Base-by-base conservation (phyloP, 2,113 vertebrate species). In the Mesitornis unicolor region DNA sequence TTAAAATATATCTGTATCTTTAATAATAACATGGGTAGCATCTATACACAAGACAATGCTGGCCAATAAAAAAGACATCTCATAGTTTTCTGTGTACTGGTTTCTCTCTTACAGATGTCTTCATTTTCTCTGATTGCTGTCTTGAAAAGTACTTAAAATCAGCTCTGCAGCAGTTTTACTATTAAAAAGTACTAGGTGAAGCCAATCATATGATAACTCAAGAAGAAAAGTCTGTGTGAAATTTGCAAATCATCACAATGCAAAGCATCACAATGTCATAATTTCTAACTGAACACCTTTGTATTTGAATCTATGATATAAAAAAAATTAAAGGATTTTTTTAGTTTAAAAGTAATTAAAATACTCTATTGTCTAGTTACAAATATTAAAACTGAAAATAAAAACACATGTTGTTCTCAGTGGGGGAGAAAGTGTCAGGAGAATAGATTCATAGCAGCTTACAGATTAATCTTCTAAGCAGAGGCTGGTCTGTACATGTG, bases 381-480 rank as follows among this genome's bases (percentile, higher is more conserved):
- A 89, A 73, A 73, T 90, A 45, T 7, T 65, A 57, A 65, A 48
- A 61, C 28, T 40, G 78, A 87, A 91, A 91, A 82, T 84, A 68
- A 87, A 82, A 82, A 3, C 53, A 85, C 31, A 18, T 65, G 48
- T 84, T 78, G 29, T 82, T 89, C 74, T 89, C 70, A 83, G 70
- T 43, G 28, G 67, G 74, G 87, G 75, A 95, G 89, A 89, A 94
- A 93, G 81, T 95, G 77, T 84, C 70, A 65, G 70, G 84, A 87
- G 81, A 85, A 74, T 33, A 75, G 69, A 64, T 68, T 81, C 21
- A 6, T 18, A 61, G 74, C 70, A 87, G 45, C 8, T 87, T 87
- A 94, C 10, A 73, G 91, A 91, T 87, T 82, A 93, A 69, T 91
- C 56, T 82, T 9, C 25, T 51, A 67, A 51, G 59, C 28, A 93